phyloP scores from a whole-genome alignment of 2,113 vertebrate genomes.

The Perognathus longimembris region DNA sequence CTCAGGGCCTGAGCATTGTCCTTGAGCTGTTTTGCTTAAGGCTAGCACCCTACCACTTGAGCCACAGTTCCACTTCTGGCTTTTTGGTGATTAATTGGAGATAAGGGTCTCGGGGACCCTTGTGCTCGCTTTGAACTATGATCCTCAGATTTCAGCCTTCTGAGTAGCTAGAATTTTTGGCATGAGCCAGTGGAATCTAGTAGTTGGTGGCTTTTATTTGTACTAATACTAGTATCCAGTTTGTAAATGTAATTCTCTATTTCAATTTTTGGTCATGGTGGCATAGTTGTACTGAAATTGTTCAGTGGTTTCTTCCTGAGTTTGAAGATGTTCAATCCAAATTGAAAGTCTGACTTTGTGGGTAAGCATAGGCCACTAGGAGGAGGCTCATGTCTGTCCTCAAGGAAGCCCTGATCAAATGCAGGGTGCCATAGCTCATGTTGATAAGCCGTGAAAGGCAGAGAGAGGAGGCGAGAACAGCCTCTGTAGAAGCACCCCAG shows the following conservation, averaged over 20 bases:
- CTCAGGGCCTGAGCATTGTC: too few relatives aligned
- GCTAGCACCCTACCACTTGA: too few relatives aligned
- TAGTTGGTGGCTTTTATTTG: neutral
- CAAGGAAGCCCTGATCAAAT: neutral
- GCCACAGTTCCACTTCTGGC: too few relatives aligned
- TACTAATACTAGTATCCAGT: neutral
- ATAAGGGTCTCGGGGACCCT: too few relatives aligned
- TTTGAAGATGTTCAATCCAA: neutral
- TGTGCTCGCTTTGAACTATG: too few relatives aligned
- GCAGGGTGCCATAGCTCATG: neutral
- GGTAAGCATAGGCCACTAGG: neutral
- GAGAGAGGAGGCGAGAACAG: neutral
- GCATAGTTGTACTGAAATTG: neutral
- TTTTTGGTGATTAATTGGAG: too few relatives aligned
- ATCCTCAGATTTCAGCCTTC: too few relatives aligned
- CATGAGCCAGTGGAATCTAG: too few relatives aligned
- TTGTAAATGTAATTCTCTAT: neutral
- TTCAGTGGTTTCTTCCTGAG: neutral
- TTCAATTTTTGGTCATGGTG: neutral
- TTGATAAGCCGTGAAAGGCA: neutral
- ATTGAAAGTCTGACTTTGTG: neutral
- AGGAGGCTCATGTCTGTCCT: neutral
- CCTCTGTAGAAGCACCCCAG: neutral
- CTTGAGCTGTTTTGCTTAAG: too few relatives aligned
- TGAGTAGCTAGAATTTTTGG: too few relatives aligned